These are phyloP conservation scores for Drosophila tropicalis DNA, from an alignment of 1,140 invertebrate species.

Conservation along the genomic window DNA sequence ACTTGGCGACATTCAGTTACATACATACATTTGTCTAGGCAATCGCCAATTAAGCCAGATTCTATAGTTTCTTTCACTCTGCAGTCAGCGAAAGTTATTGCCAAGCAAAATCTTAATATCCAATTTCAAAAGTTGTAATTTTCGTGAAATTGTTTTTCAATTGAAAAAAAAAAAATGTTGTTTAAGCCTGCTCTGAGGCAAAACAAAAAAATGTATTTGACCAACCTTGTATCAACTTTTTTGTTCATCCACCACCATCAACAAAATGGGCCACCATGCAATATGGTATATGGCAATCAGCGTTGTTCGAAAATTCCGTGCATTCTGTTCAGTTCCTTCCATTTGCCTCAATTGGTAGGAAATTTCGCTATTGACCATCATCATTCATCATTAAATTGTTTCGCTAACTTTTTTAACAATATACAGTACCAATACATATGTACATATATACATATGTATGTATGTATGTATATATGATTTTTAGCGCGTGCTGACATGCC, in stretches of 20 bases:
- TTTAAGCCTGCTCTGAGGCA: background rate
- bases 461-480: slow-evolving; percentile 5
- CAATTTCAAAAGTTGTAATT: background rate
- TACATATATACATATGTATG: background rate
- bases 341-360: slow-evolving; percentile 25
- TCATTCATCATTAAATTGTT: slow-evolving; percentile 81
- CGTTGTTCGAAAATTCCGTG: background rate
- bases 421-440: too few species aligned
- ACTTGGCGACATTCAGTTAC: too few species aligned
- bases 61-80: too few species aligned
- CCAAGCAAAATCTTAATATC: too few species aligned
- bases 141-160: slow-evolving; percentile 59
- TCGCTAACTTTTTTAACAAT: slow-evolving; percentile 76
- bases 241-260: slow-evolving; percentile 19
- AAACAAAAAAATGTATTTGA: slow-evolving; percentile 28
- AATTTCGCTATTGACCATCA: slow-evolving; percentile 72
- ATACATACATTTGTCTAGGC: too few species aligned
- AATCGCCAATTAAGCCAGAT: too few species aligned
- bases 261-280: background rate
- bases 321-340: slow-evolving; percentile 4
- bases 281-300: background rate
- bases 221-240: slow-evolving; percentile 57
- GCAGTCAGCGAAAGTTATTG: too few species aligned
- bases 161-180: slow-evolving; percentile 52
- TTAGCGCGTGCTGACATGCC: slow-evolving; percentile 69